Conservation (phyloP, 2,113 vertebrate genomes). For the Leptobrachium leishanense region DNA sequence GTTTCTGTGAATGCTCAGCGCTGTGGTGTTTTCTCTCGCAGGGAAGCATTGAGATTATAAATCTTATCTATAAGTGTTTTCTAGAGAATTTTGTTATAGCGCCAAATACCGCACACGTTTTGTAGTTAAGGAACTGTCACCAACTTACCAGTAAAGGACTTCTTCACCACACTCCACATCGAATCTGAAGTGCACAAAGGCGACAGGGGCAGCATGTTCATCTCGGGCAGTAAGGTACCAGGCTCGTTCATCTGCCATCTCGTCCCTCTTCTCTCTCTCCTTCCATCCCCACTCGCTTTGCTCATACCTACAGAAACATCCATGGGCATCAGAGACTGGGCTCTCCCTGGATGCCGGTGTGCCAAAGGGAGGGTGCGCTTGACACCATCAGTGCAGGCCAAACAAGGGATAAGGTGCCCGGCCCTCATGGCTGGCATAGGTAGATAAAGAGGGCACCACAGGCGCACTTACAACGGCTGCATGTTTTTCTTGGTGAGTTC, state of each 20-base stretch:
- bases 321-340: not conserved
- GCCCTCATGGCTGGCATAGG: not conserved
- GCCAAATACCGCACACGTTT: too few species aligned
- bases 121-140: too few species aligned
- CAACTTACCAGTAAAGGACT: conserved; percentile 86
- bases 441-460: not conserved
- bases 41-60: too few species aligned
- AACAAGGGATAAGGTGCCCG: not conserved
- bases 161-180: conserved; percentile 90
- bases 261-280: conserved; percentile 87
- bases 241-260: conserved; percentile 87
- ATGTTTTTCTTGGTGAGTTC: conserved; percentile 92
- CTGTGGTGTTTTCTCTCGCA: too few species aligned
- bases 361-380: not conserved
- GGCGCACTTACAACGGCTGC: conserved; percentile 82
- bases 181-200: conserved; percentile 92
- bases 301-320: conserved; percentile 73
- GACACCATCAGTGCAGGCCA: not conserved
- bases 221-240: conserved; percentile 89
- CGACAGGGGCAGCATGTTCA: conserved; percentile 68
- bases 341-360: not conserved
- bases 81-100: too few species aligned
- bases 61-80: too few species aligned
- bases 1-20: too few species aligned
- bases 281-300: conserved; percentile 95